Evolutionary conservation across 1,140 invertebrate species (phyloP), one percentile per base, ranked within the genome.

Genomic region (Pteromalus puparum): DNA sequence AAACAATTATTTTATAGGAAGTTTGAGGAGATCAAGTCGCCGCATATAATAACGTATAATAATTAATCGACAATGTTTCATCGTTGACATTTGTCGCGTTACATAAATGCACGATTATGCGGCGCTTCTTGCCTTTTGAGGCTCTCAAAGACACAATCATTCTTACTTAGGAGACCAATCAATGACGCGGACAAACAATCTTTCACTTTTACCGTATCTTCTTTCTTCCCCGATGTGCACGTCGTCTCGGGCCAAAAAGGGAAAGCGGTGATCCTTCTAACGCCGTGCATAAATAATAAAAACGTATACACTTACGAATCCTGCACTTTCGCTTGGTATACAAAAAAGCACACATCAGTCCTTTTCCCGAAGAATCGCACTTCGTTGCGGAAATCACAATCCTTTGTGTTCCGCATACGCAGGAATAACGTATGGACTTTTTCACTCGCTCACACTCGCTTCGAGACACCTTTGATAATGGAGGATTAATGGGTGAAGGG

Each of bases 401-500:
- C 28, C 46, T 48, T 76, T 77, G 53, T 65, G 48, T 77, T 77
- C 18, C 12, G 48, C 75, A 12, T 21, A 77, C 26, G 10, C 21
- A 7, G 53, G 6, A 61, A 61, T 61, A 61, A 61, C 18, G 53
- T 61, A 61, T n/a, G 18, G 53, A n/a, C 21, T 7, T 61, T 61
- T 61, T 61, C 18, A 61, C 53, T 61, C 38, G 24, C 10, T 10
- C 12, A 2, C 4, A 61, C 53, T 61, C 38, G 18, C 10, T 21
- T n/a, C 13, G 79, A 81, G 46, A 79, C 78, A 73, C 61, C 68
- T 7, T 30, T 38, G 77, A 76, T 80, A 81, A 80, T 84, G 68
- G 81, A 87, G 84, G 86, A 89, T 88, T 88, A 89, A 89, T 87
- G 88, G 84, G 48, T 70, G 67, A 88, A 88, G 67, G 48, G 84